Base-by-base conservation (phyloP, 2,113 vertebrate genomes). In the Paralichthys olivaceus region DNA sequence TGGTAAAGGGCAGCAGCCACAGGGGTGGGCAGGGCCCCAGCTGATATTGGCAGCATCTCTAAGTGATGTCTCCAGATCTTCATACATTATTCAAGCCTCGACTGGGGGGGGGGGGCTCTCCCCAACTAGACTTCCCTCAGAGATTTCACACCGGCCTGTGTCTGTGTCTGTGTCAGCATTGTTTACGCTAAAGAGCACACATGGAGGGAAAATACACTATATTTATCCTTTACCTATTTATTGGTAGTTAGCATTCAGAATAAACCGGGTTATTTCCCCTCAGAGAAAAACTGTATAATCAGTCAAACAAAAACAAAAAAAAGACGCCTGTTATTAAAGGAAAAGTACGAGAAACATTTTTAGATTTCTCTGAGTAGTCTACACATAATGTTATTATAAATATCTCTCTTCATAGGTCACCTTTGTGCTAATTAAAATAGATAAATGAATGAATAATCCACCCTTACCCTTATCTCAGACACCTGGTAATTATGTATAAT, bases 11-110 rank as follows among this genome's bases (percentile, higher is more conserved):
- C 91, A 92, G 75, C 80, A 81, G 81, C 77, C 87, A 80, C 69
- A 58, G 71, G 84, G 85, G 83, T 84, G 85, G 85, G 84, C 85
- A 84, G 64, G 77, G 85, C 81, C 74, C 79, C 75, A 80, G 86
- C 70, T 86, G 84, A 87, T 93, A 93, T 93, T 86, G 89, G 91
- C 92, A 92, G 91, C 89, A 85, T 92, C 87, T 90, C 89, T 92
- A 92, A 93, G 88, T 84, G 90, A 92, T 91, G 92, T 92, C 90
- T 92, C 88, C 81, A 89, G 84, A 91, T 89, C 84, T 77, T 81
- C 57, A 93, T 94, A 67, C 86, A 94, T 94, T 91, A 94, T 94
- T 93, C 90, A 94, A 80, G 81, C 76, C 55, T 87, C 40, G 72
- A 85, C 84, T 81, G 64, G 57, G 70, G 81, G 72, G 65, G 13